A percentile compares a stretch with the other conserved stretches of the same genome.
Evolutionary conservation across 2,888 invertebrate species (phyloP).

Genomic region (Acleris emargana): DNA sequence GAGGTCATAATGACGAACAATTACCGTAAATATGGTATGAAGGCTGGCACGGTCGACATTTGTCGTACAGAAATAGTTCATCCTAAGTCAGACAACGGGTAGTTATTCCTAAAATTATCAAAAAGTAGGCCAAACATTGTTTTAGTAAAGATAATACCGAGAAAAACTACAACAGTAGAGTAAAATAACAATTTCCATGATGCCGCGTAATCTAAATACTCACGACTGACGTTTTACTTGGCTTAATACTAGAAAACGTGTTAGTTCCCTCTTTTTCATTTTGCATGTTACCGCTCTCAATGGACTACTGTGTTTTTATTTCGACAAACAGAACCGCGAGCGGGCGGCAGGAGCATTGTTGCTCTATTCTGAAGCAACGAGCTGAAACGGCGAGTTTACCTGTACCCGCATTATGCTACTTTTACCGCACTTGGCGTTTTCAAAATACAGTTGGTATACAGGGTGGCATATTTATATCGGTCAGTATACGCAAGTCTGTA

Average conservation of each 20-base stretch:
- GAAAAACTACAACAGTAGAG: neutral
- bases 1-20: too few relatives aligned
- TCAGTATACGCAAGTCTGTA: too few relatives aligned
- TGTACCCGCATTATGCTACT: neutral
- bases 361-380: constrained; percentile 2
- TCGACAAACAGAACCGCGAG: constrained; percentile 4
- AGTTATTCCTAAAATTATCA: too few relatives aligned
- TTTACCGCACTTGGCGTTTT: constrained; percentile 3
- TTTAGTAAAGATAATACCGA: too few relatives aligned
- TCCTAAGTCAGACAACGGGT: too few relatives aligned
- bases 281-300: neutral
- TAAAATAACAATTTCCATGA: neutral
- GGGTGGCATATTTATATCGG: too few relatives aligned
- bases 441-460: too few relatives aligned
- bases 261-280: neutral
- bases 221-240: neutral
- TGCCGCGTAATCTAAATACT: too few relatives aligned
- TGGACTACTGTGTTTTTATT: constrained; percentile 10
- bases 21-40: too few relatives aligned
- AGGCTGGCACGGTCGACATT: too few relatives aligned
- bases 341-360: constrained; percentile 5
- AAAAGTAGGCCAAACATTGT: too few relatives aligned
- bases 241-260: neutral
- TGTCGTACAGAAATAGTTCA: too few relatives aligned
- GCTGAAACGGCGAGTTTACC: neutral